These are phyloP conservation scores for Alloscopus bannaensis DNA, from an alignment of 2,888 invertebrate genomes.

Conservation along the genomic window DNA sequence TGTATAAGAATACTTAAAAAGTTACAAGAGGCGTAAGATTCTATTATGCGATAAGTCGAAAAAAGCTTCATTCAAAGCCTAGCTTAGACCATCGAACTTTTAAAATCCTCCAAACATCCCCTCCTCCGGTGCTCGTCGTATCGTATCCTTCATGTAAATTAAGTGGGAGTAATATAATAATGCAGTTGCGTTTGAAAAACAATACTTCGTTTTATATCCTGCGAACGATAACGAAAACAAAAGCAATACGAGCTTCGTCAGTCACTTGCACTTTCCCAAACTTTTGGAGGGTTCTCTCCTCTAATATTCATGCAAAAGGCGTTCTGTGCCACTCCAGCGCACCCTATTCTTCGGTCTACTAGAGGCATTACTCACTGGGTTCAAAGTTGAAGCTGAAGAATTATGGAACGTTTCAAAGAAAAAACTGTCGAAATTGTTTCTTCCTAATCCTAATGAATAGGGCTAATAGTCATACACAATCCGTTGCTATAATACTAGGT, in stretches of 20 bases:
- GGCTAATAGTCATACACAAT: conserved; percentile 30
- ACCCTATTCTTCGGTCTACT: background rate
- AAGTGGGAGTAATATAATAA: conserved; percentile 44
- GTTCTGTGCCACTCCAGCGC: conserved; percentile 18
- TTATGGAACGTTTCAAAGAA: conserved; percentile 2
- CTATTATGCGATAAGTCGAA: conserved; percentile 36
- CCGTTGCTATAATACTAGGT: no score
- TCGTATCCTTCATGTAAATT: conserved; percentile 55
- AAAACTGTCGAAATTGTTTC: conserved; percentile 37
- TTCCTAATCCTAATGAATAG: conserved; percentile 29
- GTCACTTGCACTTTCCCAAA: conserved; percentile 1
- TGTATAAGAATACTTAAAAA: no score
- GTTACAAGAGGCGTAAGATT: conserved; percentile 28
- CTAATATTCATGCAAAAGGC: conserved; percentile 38
- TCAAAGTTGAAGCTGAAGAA: conserved; percentile 16
- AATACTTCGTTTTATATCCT: conserved; percentile 34
- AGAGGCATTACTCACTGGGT: conserved; percentile 31
- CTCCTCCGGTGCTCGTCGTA: background rate
- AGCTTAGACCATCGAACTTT: conserved; percentile 40
- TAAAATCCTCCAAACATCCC: background rate
- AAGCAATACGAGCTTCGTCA: conserved; percentile 3
- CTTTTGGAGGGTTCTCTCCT: background rate
- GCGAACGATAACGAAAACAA: background rate
- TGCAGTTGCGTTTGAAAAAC: conserved; percentile 42
- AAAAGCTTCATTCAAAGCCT: conserved; percentile 36